phyloP scores from a whole-genome alignment of 2,113 vertebrate species.

The Scytalopus superciliaris region DNA sequence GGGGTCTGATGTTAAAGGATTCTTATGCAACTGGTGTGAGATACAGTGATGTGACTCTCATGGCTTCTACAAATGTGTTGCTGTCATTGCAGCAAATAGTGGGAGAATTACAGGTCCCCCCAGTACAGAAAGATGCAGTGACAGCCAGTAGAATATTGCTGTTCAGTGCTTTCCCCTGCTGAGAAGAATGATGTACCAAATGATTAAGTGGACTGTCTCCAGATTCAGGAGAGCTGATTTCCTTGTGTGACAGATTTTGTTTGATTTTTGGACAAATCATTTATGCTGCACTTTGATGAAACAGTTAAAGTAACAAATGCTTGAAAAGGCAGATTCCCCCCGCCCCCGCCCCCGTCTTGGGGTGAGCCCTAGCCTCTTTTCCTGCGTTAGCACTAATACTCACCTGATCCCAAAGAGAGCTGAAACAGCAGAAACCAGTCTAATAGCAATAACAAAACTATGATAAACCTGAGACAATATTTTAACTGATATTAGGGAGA shows the following conservation, averaged over 20 bases:
- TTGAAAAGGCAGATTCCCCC: not conserved
- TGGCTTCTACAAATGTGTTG: not conserved
- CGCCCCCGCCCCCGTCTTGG: too few species aligned
- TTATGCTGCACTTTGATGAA: not conserved
- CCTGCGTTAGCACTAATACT: not conserved
- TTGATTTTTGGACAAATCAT: not conserved
- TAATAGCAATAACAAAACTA: not conserved
- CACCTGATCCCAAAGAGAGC: not conserved
- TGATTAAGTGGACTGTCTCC: not conserved
- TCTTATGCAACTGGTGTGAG: not conserved
- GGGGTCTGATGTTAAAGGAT: not conserved
- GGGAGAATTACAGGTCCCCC: not conserved
- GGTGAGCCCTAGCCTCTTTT: not conserved
- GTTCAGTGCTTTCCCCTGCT: not conserved
- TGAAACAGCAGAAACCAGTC: not conserved
- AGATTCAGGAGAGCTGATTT: not conserved
- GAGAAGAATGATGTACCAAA: not conserved
- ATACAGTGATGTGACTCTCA: not conserved
- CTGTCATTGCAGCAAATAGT: not conserved
- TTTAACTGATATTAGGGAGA: not conserved
- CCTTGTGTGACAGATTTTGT: not conserved
- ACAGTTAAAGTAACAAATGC: not conserved
- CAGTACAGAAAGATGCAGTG: not conserved
- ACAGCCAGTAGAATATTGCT: not conserved
- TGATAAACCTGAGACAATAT: not conserved